These are phyloP conservation scores for Vombatus ursinus DNA, from an alignment of 2,113 vertebrate genomes.

Conservation along the genomic window DNA sequence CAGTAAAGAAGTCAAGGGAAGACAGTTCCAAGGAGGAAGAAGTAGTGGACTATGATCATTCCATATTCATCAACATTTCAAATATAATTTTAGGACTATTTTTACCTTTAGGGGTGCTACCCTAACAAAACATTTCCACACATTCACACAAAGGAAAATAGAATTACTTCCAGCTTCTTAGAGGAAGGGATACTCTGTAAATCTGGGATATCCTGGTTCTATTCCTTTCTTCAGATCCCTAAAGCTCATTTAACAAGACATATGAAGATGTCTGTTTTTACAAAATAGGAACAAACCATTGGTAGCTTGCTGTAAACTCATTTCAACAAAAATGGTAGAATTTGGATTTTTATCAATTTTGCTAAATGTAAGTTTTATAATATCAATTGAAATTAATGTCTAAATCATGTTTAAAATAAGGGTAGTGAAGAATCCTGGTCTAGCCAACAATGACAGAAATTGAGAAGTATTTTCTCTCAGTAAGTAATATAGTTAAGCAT, in stretches of 20 bases:
- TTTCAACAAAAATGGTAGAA: not conserved
- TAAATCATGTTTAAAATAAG: not conserved
- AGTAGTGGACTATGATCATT: not conserved
- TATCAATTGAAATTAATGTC: not conserved
- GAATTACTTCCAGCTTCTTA: not conserved
- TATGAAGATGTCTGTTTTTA: not conserved
- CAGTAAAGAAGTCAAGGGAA: not conserved
- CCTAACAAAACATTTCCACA: not conserved
- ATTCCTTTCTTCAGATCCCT: conserved; percentile 3
- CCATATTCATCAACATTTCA: not conserved
- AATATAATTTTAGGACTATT: not conserved
- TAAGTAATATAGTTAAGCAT: conserved; percentile 24
- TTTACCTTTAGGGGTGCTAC: not conserved
- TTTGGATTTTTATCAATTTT: not conserved
- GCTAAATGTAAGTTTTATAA: conserved; percentile 3
- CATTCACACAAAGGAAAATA: not conserved
- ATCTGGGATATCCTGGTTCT: not conserved
- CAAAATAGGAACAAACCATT: not conserved
- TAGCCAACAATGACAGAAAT: conserved; percentile 1
- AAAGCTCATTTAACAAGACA: not conserved
- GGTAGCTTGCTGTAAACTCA: not conserved
- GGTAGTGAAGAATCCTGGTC: not conserved
- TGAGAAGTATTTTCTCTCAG: not conserved
- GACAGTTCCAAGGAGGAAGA: too few species aligned
- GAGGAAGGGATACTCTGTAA: not conserved